Evolutionary conservation across 2,797 vertebrate genomes (phyloP), one percentile per base, ranked within the genome.

Genomic region (Octomys mimax): DNA sequence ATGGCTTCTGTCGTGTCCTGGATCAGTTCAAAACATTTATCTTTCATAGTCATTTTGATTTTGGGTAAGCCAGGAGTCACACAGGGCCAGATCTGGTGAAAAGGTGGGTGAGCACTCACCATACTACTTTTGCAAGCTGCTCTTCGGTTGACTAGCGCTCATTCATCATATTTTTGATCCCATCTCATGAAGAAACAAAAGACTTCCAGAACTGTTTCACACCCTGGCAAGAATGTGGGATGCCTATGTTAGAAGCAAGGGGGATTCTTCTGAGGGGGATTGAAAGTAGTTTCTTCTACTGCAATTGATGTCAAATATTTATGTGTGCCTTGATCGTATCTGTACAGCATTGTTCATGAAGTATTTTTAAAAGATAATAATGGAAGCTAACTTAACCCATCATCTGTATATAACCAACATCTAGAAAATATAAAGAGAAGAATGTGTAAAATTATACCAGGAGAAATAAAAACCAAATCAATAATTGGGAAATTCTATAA

Each of bases 401-500:
- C 2, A 7, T 87, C 19, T 66, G 36, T 39, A 59, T 39, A 39
- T 33, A 75, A 87, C 21, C 31, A 75, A 88, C 16, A 85, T 33
- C 22, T 19, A 54, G 61, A 42, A 36, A 49, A 52, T 81, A 81
- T 5, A 39, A 26, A 26, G 66, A 78, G 6, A 80, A 28, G 16
- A 87, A 52, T 49, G 3, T 54, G 14, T 89, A 82, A 66, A 87
- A 71, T 18, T 5, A 89, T 14, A 78, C 13, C 68, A 66, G 24
- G 68, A 84, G 49, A 92, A 94, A 87, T 6, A 68, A 78, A 28
- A 59, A 57, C 26, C 39, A 78, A 94, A 89, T 87, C 36, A 13
- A 87, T n/a, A 79, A 79, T 33, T 42, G 54, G 61, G n/a, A 92
- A 89, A 89, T 77, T 79, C 62, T 92, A 92, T 42, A 78, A 21